A percentile compares a stretch with the other conserved stretches of the same genome.
These are phyloP conservation scores for Ctenochaetus hawaiiensis DNA, from an alignment of 2,797 vertebrate genomes.

Conservation along the genomic window DNA sequence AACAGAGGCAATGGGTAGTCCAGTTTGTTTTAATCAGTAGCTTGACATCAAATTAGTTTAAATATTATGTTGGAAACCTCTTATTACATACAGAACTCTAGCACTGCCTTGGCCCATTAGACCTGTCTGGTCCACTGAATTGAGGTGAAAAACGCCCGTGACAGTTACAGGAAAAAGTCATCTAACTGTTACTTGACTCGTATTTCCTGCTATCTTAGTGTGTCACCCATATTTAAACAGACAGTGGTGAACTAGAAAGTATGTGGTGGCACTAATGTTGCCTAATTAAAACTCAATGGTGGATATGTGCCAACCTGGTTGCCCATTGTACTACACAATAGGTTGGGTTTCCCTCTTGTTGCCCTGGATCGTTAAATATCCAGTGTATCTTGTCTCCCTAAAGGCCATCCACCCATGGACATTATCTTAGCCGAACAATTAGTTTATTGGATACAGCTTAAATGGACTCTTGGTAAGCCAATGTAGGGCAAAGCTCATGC, in stretches of 20 bases:
- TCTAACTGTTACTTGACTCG: slow-evolving; percentile 61
- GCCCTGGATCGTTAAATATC: slow-evolving; percentile 46
- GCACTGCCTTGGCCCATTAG: slow-evolving; percentile 23
- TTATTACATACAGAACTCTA: slow-evolving; percentile 40
- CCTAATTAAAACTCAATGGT: slow-evolving; percentile 51
- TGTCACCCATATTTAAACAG: slow-evolving; percentile 42
- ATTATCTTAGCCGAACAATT: slow-evolving; percentile 55
- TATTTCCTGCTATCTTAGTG: slow-evolving; percentile 63
- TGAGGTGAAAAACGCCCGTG: slow-evolving; percentile 25
- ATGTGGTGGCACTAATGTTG: slow-evolving; percentile 42
- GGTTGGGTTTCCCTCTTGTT: slow-evolving; percentile 38
- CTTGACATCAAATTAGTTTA: slow-evolving; percentile 56
- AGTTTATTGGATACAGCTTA: slow-evolving; percentile 54
- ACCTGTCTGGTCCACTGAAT: slow-evolving; percentile 15
- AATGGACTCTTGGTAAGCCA: slow-evolving; percentile 51
- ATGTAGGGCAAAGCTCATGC: slow-evolving; percentile 31
- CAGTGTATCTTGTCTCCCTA: slow-evolving; percentile 46
- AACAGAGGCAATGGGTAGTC: slow-evolving; percentile 23
- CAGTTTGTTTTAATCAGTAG: slow-evolving; percentile 50
- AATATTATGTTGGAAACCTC: slow-evolving; percentile 48
- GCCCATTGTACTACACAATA: slow-evolving; percentile 31
- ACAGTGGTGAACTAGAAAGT: slow-evolving; percentile 29
- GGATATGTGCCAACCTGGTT: slow-evolving; percentile 37
- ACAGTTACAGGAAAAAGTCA: slow-evolving; percentile 40
- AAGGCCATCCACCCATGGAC: slow-evolving; percentile 23